A percentile compares a stretch with the other conserved stretches of the same genome.
Conservation (phyloP, 2,113 vertebrate species). For the Hystrix brachyura region DNA sequence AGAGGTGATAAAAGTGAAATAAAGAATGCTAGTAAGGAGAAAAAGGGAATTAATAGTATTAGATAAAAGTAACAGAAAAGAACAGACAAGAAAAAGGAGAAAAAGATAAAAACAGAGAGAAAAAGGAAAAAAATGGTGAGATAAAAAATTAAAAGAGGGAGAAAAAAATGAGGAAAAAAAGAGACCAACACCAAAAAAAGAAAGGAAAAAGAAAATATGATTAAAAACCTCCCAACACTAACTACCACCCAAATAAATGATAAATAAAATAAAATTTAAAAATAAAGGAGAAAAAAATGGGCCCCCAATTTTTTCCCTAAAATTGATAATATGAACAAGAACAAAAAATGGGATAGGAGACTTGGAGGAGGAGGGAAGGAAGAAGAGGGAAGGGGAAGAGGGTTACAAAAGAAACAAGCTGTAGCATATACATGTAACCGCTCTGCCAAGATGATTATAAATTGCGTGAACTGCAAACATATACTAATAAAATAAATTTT, state of each 20-base stretch:
- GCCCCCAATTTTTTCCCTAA: no score
- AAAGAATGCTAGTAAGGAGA: background rate
- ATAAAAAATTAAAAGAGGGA: background rate
- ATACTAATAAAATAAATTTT: background rate
- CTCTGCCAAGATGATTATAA: no score
- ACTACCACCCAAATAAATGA: background rate
- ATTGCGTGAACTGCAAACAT: no score
- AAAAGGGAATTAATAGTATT: background rate
- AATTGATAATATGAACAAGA: no score
- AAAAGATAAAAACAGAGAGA: background rate
- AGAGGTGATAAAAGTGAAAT: background rate
- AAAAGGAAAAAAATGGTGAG: background rate
- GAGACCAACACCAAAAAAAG: background rate
- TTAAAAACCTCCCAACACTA: background rate
- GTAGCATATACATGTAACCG: no score
- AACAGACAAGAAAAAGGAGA: background rate
- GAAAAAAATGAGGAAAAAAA: background rate
- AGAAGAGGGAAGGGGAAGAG: no score
- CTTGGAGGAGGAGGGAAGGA: no score
- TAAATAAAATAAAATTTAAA: background rate
- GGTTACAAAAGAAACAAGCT: no score
- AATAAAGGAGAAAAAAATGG: background rate
- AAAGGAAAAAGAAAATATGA: background rate
- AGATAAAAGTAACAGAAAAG: background rate
- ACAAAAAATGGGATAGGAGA: no score